Evolutionary conservation across 2,888 invertebrate species (phyloP).

Genomic region (Ichneumon xanthorius): DNA sequence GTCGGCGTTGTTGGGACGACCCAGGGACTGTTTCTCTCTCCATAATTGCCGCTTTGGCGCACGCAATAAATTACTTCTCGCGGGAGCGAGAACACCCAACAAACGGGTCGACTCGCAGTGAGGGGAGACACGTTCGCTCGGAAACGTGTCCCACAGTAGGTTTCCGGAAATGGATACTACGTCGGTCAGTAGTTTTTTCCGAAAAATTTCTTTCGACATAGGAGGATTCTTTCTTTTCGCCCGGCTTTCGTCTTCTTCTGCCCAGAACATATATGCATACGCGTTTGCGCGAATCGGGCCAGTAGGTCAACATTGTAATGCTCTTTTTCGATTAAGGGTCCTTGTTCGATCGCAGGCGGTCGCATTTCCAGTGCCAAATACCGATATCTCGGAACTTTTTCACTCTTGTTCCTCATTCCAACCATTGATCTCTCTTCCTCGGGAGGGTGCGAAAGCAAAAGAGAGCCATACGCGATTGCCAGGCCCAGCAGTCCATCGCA

Average conservation of each 20-base stretch:
- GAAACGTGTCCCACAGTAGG: constrained; percentile 29
- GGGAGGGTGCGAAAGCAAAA: constrained; percentile 54
- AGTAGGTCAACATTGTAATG: constrained; percentile 54
- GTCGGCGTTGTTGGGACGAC: constrained; percentile 55
- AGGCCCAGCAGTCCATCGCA: constrained; percentile 57
- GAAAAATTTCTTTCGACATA: neutral
- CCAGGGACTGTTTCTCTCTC: constrained; percentile 62
- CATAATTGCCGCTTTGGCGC: constrained; percentile 66
- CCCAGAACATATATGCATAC: neutral
- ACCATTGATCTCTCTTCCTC: constrained; percentile 45
- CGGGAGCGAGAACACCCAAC: constrained; percentile 54
- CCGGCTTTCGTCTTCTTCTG: constrained; percentile 17
- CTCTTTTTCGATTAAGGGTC: constrained; percentile 26
- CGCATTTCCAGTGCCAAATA: constrained; percentile 43
- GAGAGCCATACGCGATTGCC: constrained; percentile 66
- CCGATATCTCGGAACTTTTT: constrained; percentile 30
- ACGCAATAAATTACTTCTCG: constrained; percentile 67
- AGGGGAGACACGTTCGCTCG: constrained; percentile 32
- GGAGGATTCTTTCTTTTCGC: constrained; percentile 6
- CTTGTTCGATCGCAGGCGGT: constrained; percentile 43
- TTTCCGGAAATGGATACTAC: constrained; percentile 53
- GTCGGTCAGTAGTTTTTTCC: constrained; percentile 33
- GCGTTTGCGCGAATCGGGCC: constrained; percentile 35
- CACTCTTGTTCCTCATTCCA: constrained; percentile 40
- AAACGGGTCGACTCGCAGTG: constrained; percentile 39